phyloP scores from a whole-genome alignment of 2,888 invertebrate genomes.

The Eupithecia abbreviata region DNA sequence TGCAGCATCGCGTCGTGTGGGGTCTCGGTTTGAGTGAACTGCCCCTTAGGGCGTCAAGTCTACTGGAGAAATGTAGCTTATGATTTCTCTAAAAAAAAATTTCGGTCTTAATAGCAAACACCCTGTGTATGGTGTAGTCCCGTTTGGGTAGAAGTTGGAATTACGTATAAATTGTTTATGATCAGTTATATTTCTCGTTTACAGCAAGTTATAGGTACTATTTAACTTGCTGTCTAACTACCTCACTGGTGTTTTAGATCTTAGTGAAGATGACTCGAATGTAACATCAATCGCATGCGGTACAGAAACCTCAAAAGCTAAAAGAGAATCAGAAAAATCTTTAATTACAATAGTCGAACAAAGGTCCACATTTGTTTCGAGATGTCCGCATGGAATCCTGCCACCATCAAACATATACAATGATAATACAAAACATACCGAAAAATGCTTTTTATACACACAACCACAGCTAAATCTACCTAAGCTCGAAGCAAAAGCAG shows the following conservation, averaged over 20 bases:
- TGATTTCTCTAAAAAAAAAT: too few relatives aligned
- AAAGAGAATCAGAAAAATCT: constrained; percentile 53
- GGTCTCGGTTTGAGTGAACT: too few relatives aligned
- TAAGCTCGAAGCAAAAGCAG: constrained; percentile 56
- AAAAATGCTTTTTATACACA: constrained; percentile 69
- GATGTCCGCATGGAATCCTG: constrained; percentile 54
- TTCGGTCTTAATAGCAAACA: too few relatives aligned
- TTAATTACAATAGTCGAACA: constrained; percentile 55
- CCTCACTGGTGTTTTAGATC: constrained; percentile 50
- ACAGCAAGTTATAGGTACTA: too few relatives aligned
- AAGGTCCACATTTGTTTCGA: constrained; percentile 51
- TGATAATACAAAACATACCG: constrained; percentile 54
- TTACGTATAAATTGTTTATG: not conserved
- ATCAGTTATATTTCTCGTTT: not conserved
- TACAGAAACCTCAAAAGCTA: constrained; percentile 49
- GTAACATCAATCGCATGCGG: constrained; percentile 54
- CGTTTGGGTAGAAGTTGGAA: too few relatives aligned
- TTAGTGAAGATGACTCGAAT: constrained; percentile 58
- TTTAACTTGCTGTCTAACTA: constrained; percentile 5
- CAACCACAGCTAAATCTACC: constrained; percentile 64
- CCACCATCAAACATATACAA: constrained; percentile 52
- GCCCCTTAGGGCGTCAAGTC: too few relatives aligned
- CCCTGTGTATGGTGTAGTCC: too few relatives aligned
- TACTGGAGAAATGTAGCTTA: too few relatives aligned
- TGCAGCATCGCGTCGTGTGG: too few relatives aligned